Conservation (phyloP, 2,888 invertebrate genomes). For the Netelia inedita region DNA sequence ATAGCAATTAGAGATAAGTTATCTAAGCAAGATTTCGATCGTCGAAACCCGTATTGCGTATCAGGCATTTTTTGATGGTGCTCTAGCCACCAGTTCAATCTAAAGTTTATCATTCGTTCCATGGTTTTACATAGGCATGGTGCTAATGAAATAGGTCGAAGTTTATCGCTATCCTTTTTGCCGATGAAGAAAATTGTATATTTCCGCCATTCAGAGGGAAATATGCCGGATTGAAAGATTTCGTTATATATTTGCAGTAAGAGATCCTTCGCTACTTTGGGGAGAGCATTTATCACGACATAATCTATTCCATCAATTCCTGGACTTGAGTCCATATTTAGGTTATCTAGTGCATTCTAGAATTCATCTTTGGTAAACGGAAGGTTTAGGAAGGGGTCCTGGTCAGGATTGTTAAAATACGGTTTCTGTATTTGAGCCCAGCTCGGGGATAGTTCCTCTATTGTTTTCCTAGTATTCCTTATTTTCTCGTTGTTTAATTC, state of each 20-base stretch:
- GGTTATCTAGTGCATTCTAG: not conserved
- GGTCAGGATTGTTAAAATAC: not conserved
- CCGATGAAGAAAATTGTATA: conserved; percentile 11
- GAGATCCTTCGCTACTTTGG: not conserved
- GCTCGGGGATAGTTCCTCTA: not conserved
- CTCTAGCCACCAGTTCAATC: conserved; percentile 34
- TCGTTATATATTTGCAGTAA: conserved; percentile 34
- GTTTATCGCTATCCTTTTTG: conserved; percentile 13
- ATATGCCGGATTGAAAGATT: not conserved
- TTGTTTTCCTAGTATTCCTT: not conserved
- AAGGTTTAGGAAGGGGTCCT: not conserved
- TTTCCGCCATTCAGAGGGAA: conserved; percentile 26
- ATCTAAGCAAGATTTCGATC: not conserved
- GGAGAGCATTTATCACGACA: conserved; percentile 14
- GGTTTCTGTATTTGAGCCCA: not conserved
- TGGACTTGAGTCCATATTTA: conserved; percentile 26
- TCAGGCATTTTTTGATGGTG: not conserved
- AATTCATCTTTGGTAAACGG: conserved; percentile 12
- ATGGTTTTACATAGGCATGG: conserved; percentile 30
- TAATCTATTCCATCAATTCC: conserved; percentile 46
- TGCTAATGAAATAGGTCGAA: conserved; percentile 42
- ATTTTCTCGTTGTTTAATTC: not conserved
- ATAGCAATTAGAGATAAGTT: not conserved
- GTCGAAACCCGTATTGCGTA: not conserved
- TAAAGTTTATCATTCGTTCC: conserved; percentile 32